Conservation (phyloP, 2,888 invertebrate species). For the Drosophila nr. medialis region DNA sequence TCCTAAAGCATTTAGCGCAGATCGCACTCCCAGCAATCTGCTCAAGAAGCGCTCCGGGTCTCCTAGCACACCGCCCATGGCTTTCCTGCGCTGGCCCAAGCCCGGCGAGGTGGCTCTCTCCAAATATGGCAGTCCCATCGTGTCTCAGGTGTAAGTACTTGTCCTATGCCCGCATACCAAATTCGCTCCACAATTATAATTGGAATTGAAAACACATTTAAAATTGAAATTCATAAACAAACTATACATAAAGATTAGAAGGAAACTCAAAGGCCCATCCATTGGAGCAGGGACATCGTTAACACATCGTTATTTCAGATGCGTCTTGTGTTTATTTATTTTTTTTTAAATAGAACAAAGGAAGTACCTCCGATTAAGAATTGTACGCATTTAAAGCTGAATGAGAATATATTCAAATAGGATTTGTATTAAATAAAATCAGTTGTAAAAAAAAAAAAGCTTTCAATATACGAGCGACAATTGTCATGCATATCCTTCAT, state of each 20-base stretch:
- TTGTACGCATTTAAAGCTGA: not conserved
- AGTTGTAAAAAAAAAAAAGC: not conserved
- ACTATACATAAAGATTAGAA: not conserved
- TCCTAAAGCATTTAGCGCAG: slow-evolving; percentile 83
- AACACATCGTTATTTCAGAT: too few relatives aligned
- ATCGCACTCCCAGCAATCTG: slow-evolving; percentile 72
- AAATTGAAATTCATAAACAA: not conserved
- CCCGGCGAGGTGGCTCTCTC: slow-evolving; percentile 84
- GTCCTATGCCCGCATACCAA: not conserved
- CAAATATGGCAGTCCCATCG: slow-evolving; percentile 83
- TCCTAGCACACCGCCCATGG: slow-evolving; percentile 76
- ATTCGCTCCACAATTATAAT: not conserved
- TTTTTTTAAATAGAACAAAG: not conserved
- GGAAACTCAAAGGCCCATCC: not conserved
- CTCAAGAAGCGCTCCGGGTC: slow-evolving; percentile 31
- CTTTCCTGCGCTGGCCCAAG: slow-evolving; percentile 83
- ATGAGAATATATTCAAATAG: not conserved
- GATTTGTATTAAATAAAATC: not conserved
- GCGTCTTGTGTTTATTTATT: not conserved
- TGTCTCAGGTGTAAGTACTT: slow-evolving; percentile 81
- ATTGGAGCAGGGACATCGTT: too few relatives aligned
- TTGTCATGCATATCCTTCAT: not conserved
- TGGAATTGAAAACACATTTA: not conserved
- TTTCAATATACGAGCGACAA: not conserved
- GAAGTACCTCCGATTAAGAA: not conserved